Conservation (phyloP, 2,888 invertebrate genomes). For the Agrochola lota region DNA sequence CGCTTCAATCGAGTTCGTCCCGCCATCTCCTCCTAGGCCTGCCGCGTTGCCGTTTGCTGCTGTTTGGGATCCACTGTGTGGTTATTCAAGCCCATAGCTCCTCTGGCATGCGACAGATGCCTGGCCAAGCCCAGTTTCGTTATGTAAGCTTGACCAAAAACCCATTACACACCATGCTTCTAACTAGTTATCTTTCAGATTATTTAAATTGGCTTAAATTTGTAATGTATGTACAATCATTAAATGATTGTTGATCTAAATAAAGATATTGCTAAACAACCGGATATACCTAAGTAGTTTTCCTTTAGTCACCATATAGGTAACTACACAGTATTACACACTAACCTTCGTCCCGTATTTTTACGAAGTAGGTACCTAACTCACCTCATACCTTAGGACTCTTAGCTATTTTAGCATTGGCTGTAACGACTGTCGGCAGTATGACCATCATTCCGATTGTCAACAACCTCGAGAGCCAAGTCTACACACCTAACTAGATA, state of each 20-base stretch:
- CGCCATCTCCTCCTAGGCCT: background rate
- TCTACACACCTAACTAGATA: too few species aligned
- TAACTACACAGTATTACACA: background rate
- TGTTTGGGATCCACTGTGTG: background rate
- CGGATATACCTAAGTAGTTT: conserved; percentile 1
- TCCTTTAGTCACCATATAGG: conserved; percentile 1
- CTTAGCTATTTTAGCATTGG: background rate
- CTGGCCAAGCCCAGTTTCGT: background rate
- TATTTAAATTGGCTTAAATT: conserved; percentile 24
- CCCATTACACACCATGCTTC: background rate
- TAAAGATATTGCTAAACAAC: conserved; percentile 2
- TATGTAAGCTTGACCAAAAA: background rate
- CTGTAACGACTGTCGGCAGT: background rate
- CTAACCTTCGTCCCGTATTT: too few species aligned
- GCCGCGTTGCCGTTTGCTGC: background rate
- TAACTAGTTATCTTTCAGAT: conserved; percentile 16
- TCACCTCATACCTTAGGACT: background rate
- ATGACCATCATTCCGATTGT: background rate
- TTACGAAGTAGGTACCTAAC: background rate
- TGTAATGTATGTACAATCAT: conserved; percentile 1
- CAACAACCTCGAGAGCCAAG: background rate
- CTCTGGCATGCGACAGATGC: too few species aligned
- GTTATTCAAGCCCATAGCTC: background rate
- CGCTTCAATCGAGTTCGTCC: background rate
- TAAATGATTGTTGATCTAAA: background rate